Conservation (phyloP, 2,113 vertebrate species). For the Salvelinus namaycush region DNA sequence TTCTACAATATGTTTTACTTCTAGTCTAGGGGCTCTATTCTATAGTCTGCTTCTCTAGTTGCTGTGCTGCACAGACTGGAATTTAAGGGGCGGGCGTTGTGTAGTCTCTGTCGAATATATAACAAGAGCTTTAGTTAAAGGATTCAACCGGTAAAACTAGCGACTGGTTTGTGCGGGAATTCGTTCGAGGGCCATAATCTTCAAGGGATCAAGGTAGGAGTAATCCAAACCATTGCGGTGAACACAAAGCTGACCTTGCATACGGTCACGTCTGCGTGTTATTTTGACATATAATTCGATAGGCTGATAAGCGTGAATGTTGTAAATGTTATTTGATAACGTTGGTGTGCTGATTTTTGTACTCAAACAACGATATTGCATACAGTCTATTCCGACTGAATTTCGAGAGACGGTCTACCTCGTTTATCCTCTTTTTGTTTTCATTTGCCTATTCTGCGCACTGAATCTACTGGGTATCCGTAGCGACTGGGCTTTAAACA, state of each 20-base stretch:
- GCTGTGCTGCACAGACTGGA: conserved; percentile 43
- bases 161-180: conserved; percentile 54
- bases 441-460: conserved; percentile 19
- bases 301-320: neutral
- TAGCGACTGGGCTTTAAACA: conserved; percentile 25
- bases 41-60: neutral
- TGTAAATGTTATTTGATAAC: neutral
- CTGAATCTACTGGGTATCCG: conserved; percentile 38
- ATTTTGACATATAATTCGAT: neutral
- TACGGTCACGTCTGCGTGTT: neutral
- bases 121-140: conserved; percentile 53
- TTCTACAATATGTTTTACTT: neutral
- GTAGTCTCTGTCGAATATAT: conserved; percentile 65
- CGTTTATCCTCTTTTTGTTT: conserved; percentile 10
- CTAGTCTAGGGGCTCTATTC: conserved; percentile 6
- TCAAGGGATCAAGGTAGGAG: conserved; percentile 51
- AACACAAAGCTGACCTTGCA: conserved; percentile 23
- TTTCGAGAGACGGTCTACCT: conserved; percentile 7
- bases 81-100: conserved; percentile 72
- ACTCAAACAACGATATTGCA: neutral
- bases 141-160: conserved; percentile 58
- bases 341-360: neutral
- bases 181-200: conserved; percentile 38
- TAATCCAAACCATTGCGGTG: neutral
- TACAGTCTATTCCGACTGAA: neutral